Evolutionary conservation across 2,113 vertebrate species (phyloP).

Genomic region (Hippocampus barbouri): DNA sequence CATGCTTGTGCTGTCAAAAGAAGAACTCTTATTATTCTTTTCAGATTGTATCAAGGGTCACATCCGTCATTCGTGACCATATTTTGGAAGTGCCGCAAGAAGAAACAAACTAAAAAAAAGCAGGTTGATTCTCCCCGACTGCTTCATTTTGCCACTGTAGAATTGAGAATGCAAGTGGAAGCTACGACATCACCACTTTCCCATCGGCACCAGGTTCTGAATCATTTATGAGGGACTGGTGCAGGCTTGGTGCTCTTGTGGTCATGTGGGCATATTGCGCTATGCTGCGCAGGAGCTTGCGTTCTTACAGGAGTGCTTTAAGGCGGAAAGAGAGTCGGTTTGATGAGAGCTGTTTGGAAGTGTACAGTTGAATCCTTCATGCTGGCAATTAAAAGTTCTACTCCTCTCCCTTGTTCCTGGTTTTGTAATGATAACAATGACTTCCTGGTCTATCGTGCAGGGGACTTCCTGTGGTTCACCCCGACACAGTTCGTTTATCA

Average conservation of each 20-base stretch:
- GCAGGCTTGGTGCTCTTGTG: conserved; percentile 43
- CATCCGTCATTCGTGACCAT: neutral
- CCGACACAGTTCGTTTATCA: neutral
- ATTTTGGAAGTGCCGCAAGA: neutral
- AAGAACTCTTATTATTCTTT: too few relatives aligned
- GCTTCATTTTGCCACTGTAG: conserved; percentile 42
- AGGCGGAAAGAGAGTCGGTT: conserved; percentile 17
- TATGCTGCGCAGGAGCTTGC: conserved; percentile 28
- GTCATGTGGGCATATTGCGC: conserved; percentile 53
- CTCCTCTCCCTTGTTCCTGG: conserved; percentile 1
- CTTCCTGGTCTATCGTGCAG: neutral
- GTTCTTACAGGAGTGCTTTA: conserved; percentile 30
- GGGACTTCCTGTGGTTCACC: neutral
- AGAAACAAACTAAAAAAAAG: neutral
- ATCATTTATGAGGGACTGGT: conserved; percentile 65
- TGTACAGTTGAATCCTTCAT: neutral
- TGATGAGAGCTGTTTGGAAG: conserved; percentile 32
- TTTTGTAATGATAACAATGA: conserved; percentile 16
- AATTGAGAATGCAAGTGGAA: conserved; percentile 59
- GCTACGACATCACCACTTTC: conserved; percentile 69
- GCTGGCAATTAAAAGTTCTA: conserved; percentile 28
- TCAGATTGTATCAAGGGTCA: neutral
- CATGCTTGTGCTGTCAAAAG: too few relatives aligned
- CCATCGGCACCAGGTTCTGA: conserved; percentile 39
- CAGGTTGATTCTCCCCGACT: neutral